phyloP scores from a whole-genome alignment of 2,797 vertebrate genomes.

The Cyprinella venusta region DNA sequence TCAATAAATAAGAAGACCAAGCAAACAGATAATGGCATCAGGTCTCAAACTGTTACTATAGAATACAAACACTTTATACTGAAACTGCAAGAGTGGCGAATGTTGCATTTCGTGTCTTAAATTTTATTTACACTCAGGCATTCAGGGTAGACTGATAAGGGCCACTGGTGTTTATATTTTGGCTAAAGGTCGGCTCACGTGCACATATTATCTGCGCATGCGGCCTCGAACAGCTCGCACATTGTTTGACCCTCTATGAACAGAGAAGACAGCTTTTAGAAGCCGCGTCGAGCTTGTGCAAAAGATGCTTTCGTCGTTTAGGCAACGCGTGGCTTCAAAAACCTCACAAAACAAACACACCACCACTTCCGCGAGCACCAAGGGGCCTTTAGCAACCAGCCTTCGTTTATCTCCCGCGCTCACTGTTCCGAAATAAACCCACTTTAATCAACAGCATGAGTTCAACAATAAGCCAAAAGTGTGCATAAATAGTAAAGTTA shows the following conservation, averaged over 20 bases:
- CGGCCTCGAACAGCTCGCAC: not conserved
- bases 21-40: not conserved
- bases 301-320: not conserved
- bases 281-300: not conserved
- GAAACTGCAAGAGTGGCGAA: too few relatives aligned
- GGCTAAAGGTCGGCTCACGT: conserved; percentile 10
- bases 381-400: not conserved
- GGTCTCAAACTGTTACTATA: not conserved
- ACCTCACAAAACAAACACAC: not conserved
- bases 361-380: not conserved
- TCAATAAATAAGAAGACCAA: not conserved
- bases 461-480: too few relatives aligned
- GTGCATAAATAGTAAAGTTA: not conserved
- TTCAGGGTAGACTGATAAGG: not conserved
- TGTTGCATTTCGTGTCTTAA: too few relatives aligned
- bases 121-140: too few relatives aligned
- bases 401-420: too few relatives aligned
- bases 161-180: conserved; percentile 23
- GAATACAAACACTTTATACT: not conserved
- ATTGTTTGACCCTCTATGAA: not conserved
- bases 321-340: not conserved
- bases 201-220: conserved; percentile 13
- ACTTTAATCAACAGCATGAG: not conserved
- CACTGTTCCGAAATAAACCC: not conserved
- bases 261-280: not conserved